Evolutionary conservation across 2,888 invertebrate genomes (phyloP), one percentile per base, ranked within the genome.

Genomic region (Andrena camellia): DNA sequence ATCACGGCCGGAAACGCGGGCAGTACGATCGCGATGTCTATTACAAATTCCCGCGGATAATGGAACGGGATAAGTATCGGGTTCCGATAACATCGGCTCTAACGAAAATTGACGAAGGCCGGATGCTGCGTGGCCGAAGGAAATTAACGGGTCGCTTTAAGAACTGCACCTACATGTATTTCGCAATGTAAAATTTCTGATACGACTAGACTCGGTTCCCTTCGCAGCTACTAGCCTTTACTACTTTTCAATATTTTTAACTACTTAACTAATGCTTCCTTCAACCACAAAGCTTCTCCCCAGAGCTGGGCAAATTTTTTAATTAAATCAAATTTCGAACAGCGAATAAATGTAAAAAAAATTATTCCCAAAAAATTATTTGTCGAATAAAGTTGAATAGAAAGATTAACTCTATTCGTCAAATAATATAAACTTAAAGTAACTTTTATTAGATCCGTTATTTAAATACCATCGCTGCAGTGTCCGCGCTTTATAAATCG

Each of bases 21-120:
- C 20, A 3, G 29, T 26, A 17, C 29, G 1, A 50, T 79, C 35
- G 17, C 10, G 60, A 67, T 68, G 67, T 76, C 66, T 63, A 63
- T 81, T 71, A 71, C 7, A 70, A 70, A 60, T 80, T 69, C 26
- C 13, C n/a, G 13, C 33, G 48, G 69, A 76, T 64, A 59, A 69
- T 48, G 63, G 33, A 69, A 29, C 17, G 0, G 26, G 62, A 75
- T 68, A 48, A 67, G 33, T 70, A 64, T 71, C 72, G 54, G 2
- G 42, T 73, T 33, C 52, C 73, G 64, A 50, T 66, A 35, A 20
- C 20, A 13, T 2, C 26, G 26, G 33, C 17, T n/a, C 26, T 6
- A 1, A 29, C 20, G 48, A 50, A 48, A 73, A 77, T 59, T 20
- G 3, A 26, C 23, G 23, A 2, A 1, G 2, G 13, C 8, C 7